Conservation (phyloP, 37 sponge, comb jelly and placozoan genomes). For the Cladorhizidae sp. region DNA sequence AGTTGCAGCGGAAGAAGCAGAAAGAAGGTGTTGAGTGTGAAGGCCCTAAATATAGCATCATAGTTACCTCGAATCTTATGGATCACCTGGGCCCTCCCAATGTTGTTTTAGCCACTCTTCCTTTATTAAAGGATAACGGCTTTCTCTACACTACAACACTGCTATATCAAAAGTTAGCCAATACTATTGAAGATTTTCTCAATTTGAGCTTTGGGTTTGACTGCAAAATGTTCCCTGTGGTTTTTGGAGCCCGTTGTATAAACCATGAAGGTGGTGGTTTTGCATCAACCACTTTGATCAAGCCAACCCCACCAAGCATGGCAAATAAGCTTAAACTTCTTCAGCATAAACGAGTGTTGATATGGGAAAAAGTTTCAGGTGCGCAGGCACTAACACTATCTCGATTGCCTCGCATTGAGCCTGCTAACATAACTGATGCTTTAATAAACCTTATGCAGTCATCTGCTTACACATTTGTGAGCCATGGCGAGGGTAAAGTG, state of each 20-base stretch:
- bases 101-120: slow-evolving; percentile 29
- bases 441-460: neutral
- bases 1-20: neutral
- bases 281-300: neutral
- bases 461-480: neutral
- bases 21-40: neutral
- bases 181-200: slow-evolving; percentile 9
- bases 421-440: neutral
- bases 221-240: slow-evolving; percentile 15
- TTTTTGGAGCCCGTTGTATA: slow-evolving; percentile 48
- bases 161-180: neutral
- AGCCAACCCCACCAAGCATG: slow-evolving; percentile 4
- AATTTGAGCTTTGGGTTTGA: slow-evolving; percentile 28
- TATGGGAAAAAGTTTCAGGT: slow-evolving; percentile 7
- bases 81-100: slow-evolving; percentile 36
- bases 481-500: too few relatives aligned
- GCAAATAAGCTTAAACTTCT: neutral
- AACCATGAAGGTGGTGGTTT: slow-evolving; percentile 37
- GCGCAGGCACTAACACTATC: neutral
- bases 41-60: slow-evolving; percentile 20
- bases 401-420: neutral
- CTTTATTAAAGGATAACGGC: slow-evolving; percentile 33
- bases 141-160: slow-evolving; percentile 27
- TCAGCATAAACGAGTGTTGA: neutral
- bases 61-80: slow-evolving; percentile 50